A percentile compares a stretch with the other conserved stretches of the same genome.
These are phyloP conservation scores for Drosophila borealis DNA, from an alignment of 2,888 invertebrate genomes.

Conservation along the genomic window DNA sequence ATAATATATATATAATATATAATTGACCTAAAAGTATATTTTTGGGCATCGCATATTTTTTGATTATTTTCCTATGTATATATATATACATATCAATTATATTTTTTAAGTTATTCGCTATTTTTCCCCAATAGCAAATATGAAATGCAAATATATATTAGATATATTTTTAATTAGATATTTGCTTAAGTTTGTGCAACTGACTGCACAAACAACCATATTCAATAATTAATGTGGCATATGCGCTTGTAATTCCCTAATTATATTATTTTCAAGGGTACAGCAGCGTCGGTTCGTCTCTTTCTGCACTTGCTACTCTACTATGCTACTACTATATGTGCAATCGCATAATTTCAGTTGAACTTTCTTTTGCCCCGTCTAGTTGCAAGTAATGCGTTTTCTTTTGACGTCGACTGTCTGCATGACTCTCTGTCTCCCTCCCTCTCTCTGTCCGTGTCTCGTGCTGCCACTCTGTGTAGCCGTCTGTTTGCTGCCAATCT, in stretches of 20 bases:
- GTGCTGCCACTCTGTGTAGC: slow-evolving; percentile 17
- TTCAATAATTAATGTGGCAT: no score
- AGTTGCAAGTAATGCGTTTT: slow-evolving; percentile 66
- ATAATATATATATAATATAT: no score
- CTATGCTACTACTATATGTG: slow-evolving; percentile 21
- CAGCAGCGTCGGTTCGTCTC: background rate
- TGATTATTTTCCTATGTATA: no score
- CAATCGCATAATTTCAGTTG: slow-evolving; percentile 66
- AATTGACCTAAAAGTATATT: no score
- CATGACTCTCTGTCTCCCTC: background rate
- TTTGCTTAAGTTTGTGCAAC: background rate
- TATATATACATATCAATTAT: no score
- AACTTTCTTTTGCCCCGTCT: slow-evolving; percentile 45
- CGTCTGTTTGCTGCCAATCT: slow-evolving; percentile 76
- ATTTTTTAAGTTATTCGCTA: no score
- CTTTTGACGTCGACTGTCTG: slow-evolving; percentile 50
- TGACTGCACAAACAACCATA: no score
- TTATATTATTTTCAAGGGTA: slow-evolving; percentile 4
- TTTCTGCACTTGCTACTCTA: background rate
- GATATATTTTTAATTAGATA: background rate
- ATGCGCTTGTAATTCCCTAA: background rate
- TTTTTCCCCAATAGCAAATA: no score
- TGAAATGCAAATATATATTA: no score
- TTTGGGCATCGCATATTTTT: no score
- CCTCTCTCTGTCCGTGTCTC: background rate